These are phyloP conservation scores for pig (Sus scrofa) DNA, from an alignment of 2,113 vertebrate species.

Conservation along the genomic window DNA sequence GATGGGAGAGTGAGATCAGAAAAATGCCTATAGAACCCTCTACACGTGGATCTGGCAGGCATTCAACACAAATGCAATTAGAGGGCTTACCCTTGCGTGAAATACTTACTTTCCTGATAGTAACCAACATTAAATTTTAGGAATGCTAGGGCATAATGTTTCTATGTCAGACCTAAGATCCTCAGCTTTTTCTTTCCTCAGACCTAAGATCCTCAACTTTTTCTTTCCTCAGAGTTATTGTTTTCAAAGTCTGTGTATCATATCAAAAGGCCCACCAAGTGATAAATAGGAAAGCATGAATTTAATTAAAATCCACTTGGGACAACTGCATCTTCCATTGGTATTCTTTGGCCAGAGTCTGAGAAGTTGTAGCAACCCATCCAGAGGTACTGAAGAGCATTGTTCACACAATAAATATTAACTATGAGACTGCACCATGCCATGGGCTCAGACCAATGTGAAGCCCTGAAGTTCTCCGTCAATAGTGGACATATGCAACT, in stretches of 20 bases:
- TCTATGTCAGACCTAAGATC: conserved; percentile 65
- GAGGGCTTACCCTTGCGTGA: conserved; percentile 90
- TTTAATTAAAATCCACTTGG: conserved; percentile 29
- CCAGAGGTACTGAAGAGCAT: background rate
- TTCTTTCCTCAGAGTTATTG: conserved; percentile 6
- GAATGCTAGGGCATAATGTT: conserved; percentile 81
- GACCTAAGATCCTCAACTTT: background rate
- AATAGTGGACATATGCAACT: background rate
- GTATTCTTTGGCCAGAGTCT: background rate
- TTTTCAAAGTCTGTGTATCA: background rate
- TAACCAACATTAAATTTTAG: conserved; percentile 87
- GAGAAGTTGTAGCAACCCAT: background rate
- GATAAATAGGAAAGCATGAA: background rate
- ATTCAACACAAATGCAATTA: conserved; percentile 91
- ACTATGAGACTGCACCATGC: background rate
- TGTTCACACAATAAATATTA: background rate
- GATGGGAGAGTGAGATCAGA: conserved; percentile 84
- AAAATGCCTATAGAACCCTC: conserved; percentile 87
- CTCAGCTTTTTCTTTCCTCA: conserved; percentile 52
- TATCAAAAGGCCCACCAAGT: conserved; percentile 19
- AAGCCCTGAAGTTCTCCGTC: background rate
- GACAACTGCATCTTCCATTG: background rate
- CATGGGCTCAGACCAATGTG: background rate
- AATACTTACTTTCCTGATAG: conserved; percentile 90
- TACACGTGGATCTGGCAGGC: conserved; percentile 88